A percentile compares a stretch with the other conserved stretches of the same genome.
These are phyloP conservation scores for Oscheius sp. DNA, from an alignment of 1,140 invertebrate genomes.

Conservation along the genomic window DNA sequence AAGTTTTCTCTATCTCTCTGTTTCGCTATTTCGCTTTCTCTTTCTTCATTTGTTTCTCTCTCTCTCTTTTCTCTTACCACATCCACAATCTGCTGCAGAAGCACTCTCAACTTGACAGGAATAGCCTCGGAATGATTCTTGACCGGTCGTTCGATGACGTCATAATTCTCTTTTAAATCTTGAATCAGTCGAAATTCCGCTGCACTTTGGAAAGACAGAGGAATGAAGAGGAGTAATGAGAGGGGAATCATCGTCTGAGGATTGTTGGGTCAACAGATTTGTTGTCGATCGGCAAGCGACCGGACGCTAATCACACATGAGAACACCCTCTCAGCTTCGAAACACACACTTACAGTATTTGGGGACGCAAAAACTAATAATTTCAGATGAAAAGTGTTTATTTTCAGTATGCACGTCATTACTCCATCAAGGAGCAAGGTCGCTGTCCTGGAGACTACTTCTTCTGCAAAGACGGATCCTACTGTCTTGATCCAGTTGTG, in stretches of 20 bases:
- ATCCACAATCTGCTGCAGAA: constrained; percentile 99
- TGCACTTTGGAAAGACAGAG: constrained; percentile 5
- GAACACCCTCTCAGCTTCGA: no score
- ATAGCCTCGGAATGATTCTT: constrained; percentile 92
- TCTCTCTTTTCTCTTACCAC: no score
- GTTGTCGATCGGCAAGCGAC: not conserved
- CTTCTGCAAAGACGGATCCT: not conserved
- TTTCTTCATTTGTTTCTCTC: not conserved
- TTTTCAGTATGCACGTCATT: not conserved
- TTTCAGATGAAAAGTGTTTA: no score
- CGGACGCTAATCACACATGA: not conserved
- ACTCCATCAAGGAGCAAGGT: not conserved
- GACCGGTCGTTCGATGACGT: constrained; percentile 91
- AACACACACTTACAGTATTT: no score
- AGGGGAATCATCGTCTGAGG: not conserved
- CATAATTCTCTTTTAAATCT: constrained; percentile 69
- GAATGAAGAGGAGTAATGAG: not conserved
- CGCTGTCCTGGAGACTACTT: constrained; percentile 15
- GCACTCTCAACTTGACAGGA: constrained; percentile 90
- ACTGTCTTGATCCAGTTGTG: not conserved
- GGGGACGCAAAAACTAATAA: no score
- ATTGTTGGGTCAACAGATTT: constrained; percentile 1
- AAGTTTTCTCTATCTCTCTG: not conserved
- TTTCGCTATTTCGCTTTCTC: not conserved
- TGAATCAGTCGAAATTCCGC: constrained; percentile 26